Conservation (phyloP, 2,888 invertebrate genomes). For the Disparrhopalites patrizii region DNA sequence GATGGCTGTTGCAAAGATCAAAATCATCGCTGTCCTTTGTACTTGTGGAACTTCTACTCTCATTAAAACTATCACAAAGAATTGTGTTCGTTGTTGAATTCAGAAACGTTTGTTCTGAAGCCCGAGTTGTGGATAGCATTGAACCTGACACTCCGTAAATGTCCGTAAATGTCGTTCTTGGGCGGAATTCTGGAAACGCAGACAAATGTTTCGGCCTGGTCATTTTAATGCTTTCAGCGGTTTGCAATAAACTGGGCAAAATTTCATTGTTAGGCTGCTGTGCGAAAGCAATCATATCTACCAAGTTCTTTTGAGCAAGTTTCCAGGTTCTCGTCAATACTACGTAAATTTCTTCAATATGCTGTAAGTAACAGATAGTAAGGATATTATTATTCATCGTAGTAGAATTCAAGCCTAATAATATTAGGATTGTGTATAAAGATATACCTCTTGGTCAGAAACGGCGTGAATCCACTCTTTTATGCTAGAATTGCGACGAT, state of each 20-base stretch:
- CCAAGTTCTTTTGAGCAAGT: neutral
- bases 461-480: neutral
- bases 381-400: neutral
- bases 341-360: slow-evolving; percentile 11
- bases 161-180: too few relatives aligned
- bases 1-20: too few relatives aligned
- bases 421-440: neutral
- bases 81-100: neutral
- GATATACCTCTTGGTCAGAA: slow-evolving; percentile 13
- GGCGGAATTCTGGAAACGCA: neutral
- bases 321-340: slow-evolving; percentile 16
- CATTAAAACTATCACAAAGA: neutral
- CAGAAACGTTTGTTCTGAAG: too few relatives aligned
- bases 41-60: neutral
- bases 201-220: neutral
- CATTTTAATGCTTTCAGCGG: slow-evolving; percentile 3
- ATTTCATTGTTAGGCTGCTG: slow-evolving; percentile 1
- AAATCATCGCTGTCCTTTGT: neutral
- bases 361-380: neutral
- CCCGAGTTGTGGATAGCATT: neutral
- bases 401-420: neutral
- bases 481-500: neutral
- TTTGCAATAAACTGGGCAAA: slow-evolving; percentile 5
- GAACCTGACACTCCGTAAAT: neutral
- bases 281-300: slow-evolving; percentile 4